Evolutionary conservation across 2,113 vertebrate species (phyloP), one percentile per base, ranked within the genome.

Genomic region (Megalops atlanticus): DNA sequence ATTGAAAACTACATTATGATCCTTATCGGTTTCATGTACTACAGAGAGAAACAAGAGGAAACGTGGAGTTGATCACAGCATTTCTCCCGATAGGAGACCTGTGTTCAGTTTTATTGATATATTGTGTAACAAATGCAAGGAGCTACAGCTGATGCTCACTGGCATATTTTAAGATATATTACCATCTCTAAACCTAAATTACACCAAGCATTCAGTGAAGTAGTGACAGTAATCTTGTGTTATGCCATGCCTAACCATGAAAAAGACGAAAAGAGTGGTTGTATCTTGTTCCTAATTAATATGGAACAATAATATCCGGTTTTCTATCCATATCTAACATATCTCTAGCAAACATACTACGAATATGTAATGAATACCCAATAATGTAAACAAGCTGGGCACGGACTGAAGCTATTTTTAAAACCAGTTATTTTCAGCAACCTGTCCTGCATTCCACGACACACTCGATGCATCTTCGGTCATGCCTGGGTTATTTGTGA

Each of bases 391-490:
- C 68, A 49, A 79, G 77, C 83, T 74, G 75, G 71, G 47, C 21
- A 79, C 33, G 80, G 54, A 79, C 58, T 39, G 74, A 36, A 31
- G 79, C 80, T 84, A 84, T 84, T 84, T 79, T 36, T 81, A 84
- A 79, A 54, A 82, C 45, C 41, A 35, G 24, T 71, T 36, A 78
- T 81, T 82, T 82, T 81, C 79, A 68, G 74, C 77, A 82, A 80
- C 24, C 27, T 76, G 24, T 82, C 52, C 45, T 64, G 47, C 72
- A 77, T 76, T 70, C 69, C 47, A 77, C 45, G 72, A 82, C 39
- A 78, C 31, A 36, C 76, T 77, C 33, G 43, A 77, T 71, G 33
- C 33, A 33, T 77, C 77, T 82, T 80, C 52, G 75, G 78, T 78
- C 54, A 78, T 35, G n/a, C 72, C 47, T 76, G 7, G 12, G 0